These are phyloP conservation scores for Agriopis aurantiaria DNA, from an alignment of 2,888 invertebrate species.

Conservation along the genomic window DNA sequence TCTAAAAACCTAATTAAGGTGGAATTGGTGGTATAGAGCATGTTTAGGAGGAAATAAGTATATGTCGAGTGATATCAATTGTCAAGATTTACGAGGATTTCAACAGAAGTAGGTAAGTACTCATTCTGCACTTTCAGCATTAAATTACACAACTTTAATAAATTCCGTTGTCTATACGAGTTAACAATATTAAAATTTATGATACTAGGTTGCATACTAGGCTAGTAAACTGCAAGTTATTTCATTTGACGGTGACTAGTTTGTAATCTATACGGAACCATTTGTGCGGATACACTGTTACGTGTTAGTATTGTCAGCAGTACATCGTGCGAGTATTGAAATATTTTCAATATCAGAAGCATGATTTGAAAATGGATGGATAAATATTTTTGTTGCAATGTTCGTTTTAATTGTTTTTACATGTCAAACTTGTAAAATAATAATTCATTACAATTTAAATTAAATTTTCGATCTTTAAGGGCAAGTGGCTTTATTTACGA, in stretches of 20 bases:
- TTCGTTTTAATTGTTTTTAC: not conserved
- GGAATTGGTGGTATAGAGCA: not conserved
- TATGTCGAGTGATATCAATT: too few relatives aligned
- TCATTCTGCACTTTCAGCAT: not conserved
- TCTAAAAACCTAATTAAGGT: not conserved
- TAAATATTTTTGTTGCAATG: not conserved
- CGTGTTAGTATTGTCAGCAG: slow-evolving; percentile 14
- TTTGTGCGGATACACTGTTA: not conserved
- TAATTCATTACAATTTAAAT: too few relatives aligned
- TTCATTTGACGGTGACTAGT: not conserved
- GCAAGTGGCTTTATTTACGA: too few relatives aligned
- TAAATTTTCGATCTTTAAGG: too few relatives aligned
- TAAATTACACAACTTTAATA: not conserved
- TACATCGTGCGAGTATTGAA: slow-evolving; percentile 16
- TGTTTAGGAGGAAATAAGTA: not conserved
- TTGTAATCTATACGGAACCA: not conserved
- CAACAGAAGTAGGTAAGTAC: too few relatives aligned
- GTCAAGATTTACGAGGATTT: not conserved
- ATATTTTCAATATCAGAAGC: slow-evolving; percentile 20
- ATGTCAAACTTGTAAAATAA: too few relatives aligned
- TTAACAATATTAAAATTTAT: not conserved
- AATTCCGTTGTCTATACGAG: not conserved
- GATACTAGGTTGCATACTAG: not conserved
- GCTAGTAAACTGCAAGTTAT: not conserved
- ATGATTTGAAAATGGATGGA: not conserved